Conservation (phyloP, 2,113 vertebrate species). For the Microcebus griseorufus region DNA sequence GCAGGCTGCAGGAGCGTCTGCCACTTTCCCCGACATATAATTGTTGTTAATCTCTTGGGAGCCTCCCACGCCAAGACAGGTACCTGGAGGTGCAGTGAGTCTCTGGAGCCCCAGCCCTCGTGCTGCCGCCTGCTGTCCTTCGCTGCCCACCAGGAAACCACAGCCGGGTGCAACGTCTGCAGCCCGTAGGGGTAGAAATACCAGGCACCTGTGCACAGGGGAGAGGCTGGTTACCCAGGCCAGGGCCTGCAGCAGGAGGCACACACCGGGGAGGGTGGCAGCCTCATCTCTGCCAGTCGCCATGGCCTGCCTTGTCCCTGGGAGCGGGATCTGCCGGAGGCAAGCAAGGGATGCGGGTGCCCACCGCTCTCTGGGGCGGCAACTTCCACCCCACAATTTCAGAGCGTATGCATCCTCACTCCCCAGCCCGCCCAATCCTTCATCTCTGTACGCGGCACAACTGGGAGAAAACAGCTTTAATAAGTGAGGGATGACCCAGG, state of each 20-base stretch:
- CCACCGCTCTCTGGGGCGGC: not conserved
- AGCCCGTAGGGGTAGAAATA: slow-evolving; percentile 84
- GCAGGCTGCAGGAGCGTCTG: not conserved
- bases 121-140: slow-evolving; percentile 53
- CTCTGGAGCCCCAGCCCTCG: slow-evolving; percentile 40
- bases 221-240: not conserved
- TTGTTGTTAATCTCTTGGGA: not conserved
- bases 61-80: not conserved
- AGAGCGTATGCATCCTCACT: not conserved
- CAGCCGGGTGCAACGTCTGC: slow-evolving; percentile 54
- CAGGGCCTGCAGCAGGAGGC: fast-evolving
- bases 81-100: slow-evolving; percentile 78
- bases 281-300: fast-evolving
- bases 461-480: not conserved
- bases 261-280: fast-evolving
- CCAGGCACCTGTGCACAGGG: slow-evolving; percentile 83
- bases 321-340: not conserved
- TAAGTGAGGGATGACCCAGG: not conserved
- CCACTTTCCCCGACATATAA: not conserved
- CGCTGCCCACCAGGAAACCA: slow-evolving; percentile 79
- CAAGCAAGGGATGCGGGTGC: fast-evolving
- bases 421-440: not conserved
- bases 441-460: not conserved
- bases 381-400: not conserved
- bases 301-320: fast-evolving